Evolutionary conservation across 2,797 vertebrate genomes (phyloP).

Genomic region (Hemibagrus guttatus): DNA sequence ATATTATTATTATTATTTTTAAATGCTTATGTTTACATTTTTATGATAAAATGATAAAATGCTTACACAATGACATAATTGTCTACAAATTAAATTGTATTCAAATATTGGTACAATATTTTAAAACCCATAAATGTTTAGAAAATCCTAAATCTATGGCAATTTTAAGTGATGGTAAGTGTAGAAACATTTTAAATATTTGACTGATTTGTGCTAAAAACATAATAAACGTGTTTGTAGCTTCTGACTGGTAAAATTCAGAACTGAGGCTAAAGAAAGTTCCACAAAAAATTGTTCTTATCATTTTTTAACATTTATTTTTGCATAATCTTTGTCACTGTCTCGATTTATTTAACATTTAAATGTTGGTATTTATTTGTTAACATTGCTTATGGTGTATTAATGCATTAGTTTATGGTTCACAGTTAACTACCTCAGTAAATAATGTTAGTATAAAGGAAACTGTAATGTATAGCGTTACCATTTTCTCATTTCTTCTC

Average conservation of each 20-base stretch:
- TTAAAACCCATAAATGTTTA: too few relatives aligned
- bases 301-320: background rate
- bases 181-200: background rate
- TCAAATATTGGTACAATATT: background rate
- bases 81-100: background rate
- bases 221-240: background rate
- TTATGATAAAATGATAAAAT: background rate
- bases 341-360: background rate
- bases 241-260: background rate
- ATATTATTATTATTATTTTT: too few relatives aligned
- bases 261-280: background rate
- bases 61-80: background rate
- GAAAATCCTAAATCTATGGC: background rate
- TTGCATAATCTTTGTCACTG: background rate
- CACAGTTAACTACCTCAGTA: background rate
- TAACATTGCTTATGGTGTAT: background rate
- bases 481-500: background rate
- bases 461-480: background rate
- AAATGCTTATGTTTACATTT: background rate
- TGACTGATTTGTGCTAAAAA: background rate
- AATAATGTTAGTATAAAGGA: background rate
- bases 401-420: background rate
- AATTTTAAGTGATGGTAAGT: background rate
- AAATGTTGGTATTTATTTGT: background rate
- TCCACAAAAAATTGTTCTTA: background rate